Conservation (phyloP, 2,888 invertebrate species). For the Leucophenga maculata region DNA sequence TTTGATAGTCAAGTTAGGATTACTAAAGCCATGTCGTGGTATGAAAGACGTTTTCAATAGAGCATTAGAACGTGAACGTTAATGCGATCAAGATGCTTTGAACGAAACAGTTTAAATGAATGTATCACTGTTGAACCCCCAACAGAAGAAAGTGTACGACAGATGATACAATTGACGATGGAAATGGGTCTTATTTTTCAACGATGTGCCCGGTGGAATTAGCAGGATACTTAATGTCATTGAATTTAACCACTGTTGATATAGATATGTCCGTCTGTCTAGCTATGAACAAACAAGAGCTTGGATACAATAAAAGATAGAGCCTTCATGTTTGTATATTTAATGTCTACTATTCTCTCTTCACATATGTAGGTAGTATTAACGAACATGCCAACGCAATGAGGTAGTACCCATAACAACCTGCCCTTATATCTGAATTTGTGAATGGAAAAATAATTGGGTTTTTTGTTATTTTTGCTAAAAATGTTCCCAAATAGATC, state of each 20-base stretch:
- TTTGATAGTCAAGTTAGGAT: background rate
- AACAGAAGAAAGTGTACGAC: conserved; percentile 4
- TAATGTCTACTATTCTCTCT: too few species aligned
- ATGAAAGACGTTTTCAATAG: background rate
- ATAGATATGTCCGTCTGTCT: too few species aligned
- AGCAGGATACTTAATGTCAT: background rate
- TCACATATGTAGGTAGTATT: too few species aligned
- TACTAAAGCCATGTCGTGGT: background rate
- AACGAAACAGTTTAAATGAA: background rate
- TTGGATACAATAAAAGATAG: too few species aligned
- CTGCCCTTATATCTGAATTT: too few species aligned
- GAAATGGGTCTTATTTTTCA: background rate
- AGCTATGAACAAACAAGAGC: too few species aligned
- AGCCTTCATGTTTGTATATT: too few species aligned
- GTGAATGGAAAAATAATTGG: too few species aligned
- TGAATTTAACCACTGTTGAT: background rate
- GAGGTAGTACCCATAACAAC: too few species aligned
- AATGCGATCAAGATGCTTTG: background rate
- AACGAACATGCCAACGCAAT: too few species aligned
- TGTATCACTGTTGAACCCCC: conserved; percentile 13
- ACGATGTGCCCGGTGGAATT: background rate
- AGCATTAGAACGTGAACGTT: background rate
- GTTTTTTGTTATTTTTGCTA: too few species aligned
- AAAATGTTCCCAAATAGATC: too few species aligned
- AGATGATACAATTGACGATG: conserved; percentile 1